Evolutionary conservation across 1,140 invertebrate species (phyloP).

Genomic region (Anoplophora glabripennis): DNA sequence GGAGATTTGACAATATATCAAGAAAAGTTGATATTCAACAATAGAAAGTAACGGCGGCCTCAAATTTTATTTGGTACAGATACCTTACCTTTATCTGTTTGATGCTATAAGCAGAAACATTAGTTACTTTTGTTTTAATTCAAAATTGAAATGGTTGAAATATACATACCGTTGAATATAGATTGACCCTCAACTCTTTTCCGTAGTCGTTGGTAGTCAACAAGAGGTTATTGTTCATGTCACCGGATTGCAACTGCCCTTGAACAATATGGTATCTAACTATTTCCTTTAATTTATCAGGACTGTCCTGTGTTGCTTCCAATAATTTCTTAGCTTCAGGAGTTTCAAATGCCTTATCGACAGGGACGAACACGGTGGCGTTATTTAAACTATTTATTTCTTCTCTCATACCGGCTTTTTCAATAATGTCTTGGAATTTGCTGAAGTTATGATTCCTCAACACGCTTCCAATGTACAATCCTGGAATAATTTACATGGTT

Average conservation of each 20-base stretch:
- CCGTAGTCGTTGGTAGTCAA: slow-evolving; percentile 50
- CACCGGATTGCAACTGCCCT: slow-evolving; percentile 51
- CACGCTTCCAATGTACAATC: slow-evolving; percentile 49
- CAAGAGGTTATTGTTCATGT: slow-evolving; percentile 54
- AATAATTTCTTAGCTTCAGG: slow-evolving; percentile 47
- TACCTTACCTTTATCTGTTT: no score
- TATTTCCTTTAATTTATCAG: slow-evolving; percentile 53
- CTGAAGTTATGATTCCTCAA: slow-evolving; percentile 52
- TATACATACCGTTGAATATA: slow-evolving; percentile 55
- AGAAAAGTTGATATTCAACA: no score
- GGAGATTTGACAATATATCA: no score
- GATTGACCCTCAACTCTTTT: slow-evolving; percentile 54
- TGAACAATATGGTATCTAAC: slow-evolving; percentile 58
- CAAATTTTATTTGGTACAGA: no score
- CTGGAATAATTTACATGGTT: slow-evolving; percentile 27
- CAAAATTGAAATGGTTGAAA: not conserved
- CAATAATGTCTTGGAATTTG: slow-evolving; percentile 51
- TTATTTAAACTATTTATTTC: slow-evolving; percentile 57
- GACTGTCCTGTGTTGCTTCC: slow-evolving; percentile 47
- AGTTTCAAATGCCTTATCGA: slow-evolving; percentile 58
- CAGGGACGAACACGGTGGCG: slow-evolving; percentile 63
- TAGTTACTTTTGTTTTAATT: no score
- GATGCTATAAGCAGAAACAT: no score
- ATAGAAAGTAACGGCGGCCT: no score
- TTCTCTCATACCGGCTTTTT: slow-evolving; percentile 57